Evolutionary conservation across 1,140 invertebrate genomes (phyloP).

Genomic region (Globodera rostochiensis): DNA sequence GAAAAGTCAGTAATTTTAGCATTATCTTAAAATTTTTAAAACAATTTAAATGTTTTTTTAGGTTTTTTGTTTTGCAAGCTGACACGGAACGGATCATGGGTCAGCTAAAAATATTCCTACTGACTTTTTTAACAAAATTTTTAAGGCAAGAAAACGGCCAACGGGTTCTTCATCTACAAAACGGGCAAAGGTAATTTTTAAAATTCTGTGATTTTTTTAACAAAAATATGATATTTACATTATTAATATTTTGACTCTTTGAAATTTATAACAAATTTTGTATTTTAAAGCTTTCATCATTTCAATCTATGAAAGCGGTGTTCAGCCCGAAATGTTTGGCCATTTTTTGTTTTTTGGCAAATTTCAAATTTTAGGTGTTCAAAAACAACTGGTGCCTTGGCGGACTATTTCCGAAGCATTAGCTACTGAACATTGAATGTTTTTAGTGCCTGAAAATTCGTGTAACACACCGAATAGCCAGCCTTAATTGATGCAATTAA

Average conservation of each 20-base stretch:
- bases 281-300: constrained; percentile 62
- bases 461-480: not conserved
- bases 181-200: constrained; percentile 52
- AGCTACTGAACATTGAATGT: constrained; percentile 50
- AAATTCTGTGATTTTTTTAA: not conserved
- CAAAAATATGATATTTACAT: not conserved
- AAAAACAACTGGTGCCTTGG: constrained; percentile 60
- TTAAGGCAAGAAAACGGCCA: constrained; percentile 41
- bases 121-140: not conserved
- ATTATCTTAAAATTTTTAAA: not conserved
- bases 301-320: constrained; percentile 59
- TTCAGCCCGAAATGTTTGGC: constrained; percentile 49
- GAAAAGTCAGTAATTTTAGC: constrained; percentile 48
- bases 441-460: no score
- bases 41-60: constrained; percentile 3
- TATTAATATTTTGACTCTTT: no score
- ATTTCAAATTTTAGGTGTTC: constrained; percentile 38
- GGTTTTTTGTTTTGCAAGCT: constrained; percentile 48
- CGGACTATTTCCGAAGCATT: constrained; percentile 62
- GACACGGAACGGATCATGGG: constrained; percentile 62
- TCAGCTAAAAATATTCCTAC: constrained; percentile 30
- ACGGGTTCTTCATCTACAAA: constrained; percentile 64
- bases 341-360: not conserved
- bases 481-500: no score
- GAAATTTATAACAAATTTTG: constrained; percentile 15